Evolutionary conservation across 2,113 vertebrate genomes (phyloP).

Genomic region (Pseudopodoces humilis): DNA sequence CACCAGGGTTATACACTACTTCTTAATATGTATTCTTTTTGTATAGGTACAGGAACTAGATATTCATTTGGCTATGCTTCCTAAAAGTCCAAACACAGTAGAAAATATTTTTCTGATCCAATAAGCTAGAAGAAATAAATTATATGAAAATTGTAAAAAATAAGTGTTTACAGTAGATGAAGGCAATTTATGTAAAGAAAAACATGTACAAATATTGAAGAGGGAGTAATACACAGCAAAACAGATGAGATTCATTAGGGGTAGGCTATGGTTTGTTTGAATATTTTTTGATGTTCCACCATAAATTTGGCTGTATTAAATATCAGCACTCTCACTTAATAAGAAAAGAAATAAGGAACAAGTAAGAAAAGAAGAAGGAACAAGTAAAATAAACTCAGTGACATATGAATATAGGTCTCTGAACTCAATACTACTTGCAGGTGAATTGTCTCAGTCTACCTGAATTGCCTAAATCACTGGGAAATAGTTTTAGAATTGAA

Average conservation of each 20-base stretch:
- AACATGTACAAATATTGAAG: background rate
- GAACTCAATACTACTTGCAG: background rate
- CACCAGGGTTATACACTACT: background rate
- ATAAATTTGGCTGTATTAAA: conserved; percentile 27
- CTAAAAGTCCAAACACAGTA: background rate
- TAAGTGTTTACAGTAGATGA: background rate
- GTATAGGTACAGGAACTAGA: background rate
- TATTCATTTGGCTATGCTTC: background rate
- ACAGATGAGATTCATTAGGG: background rate
- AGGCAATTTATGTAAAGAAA: background rate
- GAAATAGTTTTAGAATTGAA: conserved; percentile 33
- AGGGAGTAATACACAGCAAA: background rate
- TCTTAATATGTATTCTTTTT: background rate
- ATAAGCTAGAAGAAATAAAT: background rate
- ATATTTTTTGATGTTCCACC: background rate
- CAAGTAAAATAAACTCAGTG: background rate
- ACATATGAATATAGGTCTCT: background rate
- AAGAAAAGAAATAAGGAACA: background rate
- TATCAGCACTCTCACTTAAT: background rate
- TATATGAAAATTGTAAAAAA: background rate
- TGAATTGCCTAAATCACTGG: background rate
- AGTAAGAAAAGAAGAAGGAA: background rate
- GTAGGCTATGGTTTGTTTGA: background rate
- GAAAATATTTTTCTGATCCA: background rate
- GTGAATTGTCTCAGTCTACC: background rate